Evolutionary conservation across 2,888 invertebrate genomes (phyloP).

Genomic region (Ptilodon capucinus): DNA sequence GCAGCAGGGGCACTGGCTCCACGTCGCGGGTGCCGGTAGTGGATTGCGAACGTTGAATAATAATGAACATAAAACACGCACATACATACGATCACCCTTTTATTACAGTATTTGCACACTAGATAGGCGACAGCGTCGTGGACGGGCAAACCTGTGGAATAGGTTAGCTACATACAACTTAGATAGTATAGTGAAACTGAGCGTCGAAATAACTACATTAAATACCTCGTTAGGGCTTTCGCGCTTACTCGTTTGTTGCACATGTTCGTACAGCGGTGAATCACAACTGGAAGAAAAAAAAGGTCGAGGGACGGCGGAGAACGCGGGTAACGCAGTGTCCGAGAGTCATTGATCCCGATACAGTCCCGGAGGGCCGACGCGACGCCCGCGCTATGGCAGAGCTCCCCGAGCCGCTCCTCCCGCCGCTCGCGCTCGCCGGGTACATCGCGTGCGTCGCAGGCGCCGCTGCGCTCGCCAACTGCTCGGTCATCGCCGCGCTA

Average conservation of each 20-base stretch:
- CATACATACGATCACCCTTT: conserved; percentile 24
- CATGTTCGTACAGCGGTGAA: conserved; percentile 67
- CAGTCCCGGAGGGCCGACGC: conserved; percentile 71
- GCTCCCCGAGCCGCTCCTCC: conserved; percentile 57
- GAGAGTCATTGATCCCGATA: conserved; percentile 78
- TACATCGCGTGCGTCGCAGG: conserved; percentile 67
- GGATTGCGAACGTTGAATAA: conserved; percentile 61
- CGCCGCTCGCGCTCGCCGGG: conserved; percentile 62
- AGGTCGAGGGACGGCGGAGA: conserved; percentile 62
- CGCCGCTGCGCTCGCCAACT: conserved; percentile 70
- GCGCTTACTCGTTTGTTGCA: conserved; percentile 59
- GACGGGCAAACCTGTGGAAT: neutral
- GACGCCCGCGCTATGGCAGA: conserved; percentile 48
- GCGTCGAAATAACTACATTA: conserved; percentile 19
- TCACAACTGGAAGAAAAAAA: conserved; percentile 71
- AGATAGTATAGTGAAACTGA: conserved; percentile 11
- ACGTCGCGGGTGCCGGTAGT: conserved; percentile 39
- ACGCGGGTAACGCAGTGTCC: conserved; percentile 67
- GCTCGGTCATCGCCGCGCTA: conserved; percentile 67
- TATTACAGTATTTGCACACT: conserved; percentile 38
- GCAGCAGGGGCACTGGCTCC: conserved; percentile 9
- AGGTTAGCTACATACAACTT: neutral
- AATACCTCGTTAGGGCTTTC: conserved; percentile 39
- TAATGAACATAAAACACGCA: conserved; percentile 48
- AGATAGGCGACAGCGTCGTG: conserved; percentile 17